These are phyloP conservation scores for Gerris buenoi DNA, from an alignment of 1,140 invertebrate genomes.

Conservation along the genomic window DNA sequence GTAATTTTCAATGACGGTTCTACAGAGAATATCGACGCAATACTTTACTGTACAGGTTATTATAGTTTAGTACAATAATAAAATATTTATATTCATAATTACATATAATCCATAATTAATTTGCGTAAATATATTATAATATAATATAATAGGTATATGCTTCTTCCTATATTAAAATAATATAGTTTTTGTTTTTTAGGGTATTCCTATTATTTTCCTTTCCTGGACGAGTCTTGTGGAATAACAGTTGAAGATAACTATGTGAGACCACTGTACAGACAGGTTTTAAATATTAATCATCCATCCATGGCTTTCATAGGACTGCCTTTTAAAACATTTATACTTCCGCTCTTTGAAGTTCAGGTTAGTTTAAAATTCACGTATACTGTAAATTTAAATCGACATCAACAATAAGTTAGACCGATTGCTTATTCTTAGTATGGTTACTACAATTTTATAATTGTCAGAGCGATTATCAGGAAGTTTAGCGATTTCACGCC, in stretches of 20 bases:
- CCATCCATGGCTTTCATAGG: slow-evolving; percentile 70
- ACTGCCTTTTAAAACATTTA: slow-evolving; percentile 60
- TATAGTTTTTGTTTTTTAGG: too few species aligned
- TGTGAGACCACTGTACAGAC: slow-evolving; percentile 72
- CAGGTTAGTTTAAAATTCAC: slow-evolving; percentile 40
- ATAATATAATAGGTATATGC: too few species aligned
- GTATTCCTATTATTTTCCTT: slow-evolving; percentile 42
- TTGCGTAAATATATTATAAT: too few species aligned
- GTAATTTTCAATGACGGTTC: slow-evolving; percentile 22
- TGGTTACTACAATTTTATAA: background rate
- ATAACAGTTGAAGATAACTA: slow-evolving; percentile 58
- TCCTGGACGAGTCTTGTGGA: slow-evolving; percentile 49
- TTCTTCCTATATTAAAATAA: too few species aligned
- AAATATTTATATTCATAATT: too few species aligned
- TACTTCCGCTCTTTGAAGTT: slow-evolving; percentile 72
- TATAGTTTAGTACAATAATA: too few species aligned
- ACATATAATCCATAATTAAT: too few species aligned
- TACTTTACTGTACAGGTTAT: slow-evolving; percentile 34
- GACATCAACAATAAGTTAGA: background rate
- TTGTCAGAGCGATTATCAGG: background rate
- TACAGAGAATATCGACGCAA: slow-evolving; percentile 26
- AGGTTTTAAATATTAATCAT: slow-evolving; percentile 61
- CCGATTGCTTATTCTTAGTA: background rate
- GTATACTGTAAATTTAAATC: background rate
- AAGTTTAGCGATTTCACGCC: background rate